These are phyloP conservation scores for Nomada fucata DNA, from an alignment of 2,888 invertebrate genomes.

Conservation along the genomic window DNA sequence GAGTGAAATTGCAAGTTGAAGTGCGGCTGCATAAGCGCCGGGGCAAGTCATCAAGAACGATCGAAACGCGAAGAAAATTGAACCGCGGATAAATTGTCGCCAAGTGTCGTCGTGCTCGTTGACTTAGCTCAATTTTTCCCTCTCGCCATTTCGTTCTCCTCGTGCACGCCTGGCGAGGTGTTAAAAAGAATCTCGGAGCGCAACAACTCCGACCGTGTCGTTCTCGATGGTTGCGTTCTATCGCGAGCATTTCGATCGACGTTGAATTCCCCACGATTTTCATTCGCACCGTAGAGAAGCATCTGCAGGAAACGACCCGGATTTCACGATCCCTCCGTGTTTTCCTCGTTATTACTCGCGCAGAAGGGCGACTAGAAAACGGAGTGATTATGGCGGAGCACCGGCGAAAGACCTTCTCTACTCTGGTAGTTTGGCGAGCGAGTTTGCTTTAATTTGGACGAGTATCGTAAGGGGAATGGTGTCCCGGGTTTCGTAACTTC, in stretches of 20 bases:
- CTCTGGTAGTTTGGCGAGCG: neutral
- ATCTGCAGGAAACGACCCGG: conserved; percentile 15
- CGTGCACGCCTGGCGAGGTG: conserved; percentile 56
- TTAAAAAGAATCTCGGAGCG: conserved; percentile 72
- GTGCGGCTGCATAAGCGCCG: conserved; percentile 6
- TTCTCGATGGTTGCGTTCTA: conserved; percentile 29
- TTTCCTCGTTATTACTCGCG: conserved; percentile 26
- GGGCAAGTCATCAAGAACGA: conserved; percentile 4
- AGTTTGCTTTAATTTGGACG: conserved; percentile 12
- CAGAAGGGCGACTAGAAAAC: conserved; percentile 10
- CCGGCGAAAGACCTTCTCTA: neutral
- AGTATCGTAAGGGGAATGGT: neutral
- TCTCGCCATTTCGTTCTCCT: conserved; percentile 30
- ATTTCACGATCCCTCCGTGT: conserved; percentile 33
- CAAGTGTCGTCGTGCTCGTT: conserved; percentile 61
- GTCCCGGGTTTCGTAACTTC: neutral
- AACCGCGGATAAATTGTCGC: conserved; percentile 45
- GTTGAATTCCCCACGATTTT: conserved; percentile 35
- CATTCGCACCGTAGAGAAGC: conserved; percentile 4
- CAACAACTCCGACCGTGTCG: conserved; percentile 53
- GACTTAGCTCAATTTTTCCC: conserved; percentile 67
- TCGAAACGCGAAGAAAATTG: conserved; percentile 37
- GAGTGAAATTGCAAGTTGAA: conserved; percentile 6
- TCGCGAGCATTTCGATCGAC: conserved; percentile 23
- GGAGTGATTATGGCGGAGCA: conserved; percentile 14